These are phyloP conservation scores for Mixornis gularis DNA, from an alignment of 2,113 vertebrate species.

Conservation along the genomic window DNA sequence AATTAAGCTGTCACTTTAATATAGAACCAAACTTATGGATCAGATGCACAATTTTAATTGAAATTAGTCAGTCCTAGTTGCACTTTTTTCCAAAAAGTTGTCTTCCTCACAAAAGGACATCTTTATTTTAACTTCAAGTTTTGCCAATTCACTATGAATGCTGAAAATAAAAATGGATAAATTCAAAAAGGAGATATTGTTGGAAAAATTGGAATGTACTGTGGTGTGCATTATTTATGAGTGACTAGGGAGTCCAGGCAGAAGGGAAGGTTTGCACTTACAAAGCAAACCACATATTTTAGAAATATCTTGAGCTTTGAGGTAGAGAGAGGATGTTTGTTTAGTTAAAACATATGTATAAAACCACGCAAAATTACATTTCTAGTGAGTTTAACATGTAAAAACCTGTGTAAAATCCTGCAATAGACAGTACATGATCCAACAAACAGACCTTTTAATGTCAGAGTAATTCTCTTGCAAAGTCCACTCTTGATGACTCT, in stretches of 20 bases:
- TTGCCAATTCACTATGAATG: not conserved
- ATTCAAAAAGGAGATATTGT: not conserved
- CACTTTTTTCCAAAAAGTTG: not conserved
- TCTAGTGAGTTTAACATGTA: not conserved
- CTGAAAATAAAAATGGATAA: not conserved
- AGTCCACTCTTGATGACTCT: not conserved
- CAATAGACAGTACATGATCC: not conserved
- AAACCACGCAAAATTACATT: not conserved
- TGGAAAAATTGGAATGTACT: not conserved
- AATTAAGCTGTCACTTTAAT: conserved; percentile 57
- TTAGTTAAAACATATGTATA: not conserved
- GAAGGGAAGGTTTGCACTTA: not conserved
- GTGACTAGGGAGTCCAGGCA: not conserved
- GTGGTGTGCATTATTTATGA: not conserved
- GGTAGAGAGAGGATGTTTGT: not conserved
- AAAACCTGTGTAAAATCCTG: not conserved
- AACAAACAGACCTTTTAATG: not conserved
- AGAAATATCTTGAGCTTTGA: not conserved
- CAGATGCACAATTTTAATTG: conserved; percentile 22
- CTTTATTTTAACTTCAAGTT: not conserved
- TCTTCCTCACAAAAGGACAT: not conserved
- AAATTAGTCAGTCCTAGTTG: conserved; percentile 20
- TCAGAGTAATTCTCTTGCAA: not conserved
- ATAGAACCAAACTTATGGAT: conserved; percentile 22
- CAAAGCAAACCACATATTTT: not conserved